Percentiles rank a stretch among this genome's conserved stretches.
Evolutionary conservation across 2,888 invertebrate species (phyloP).

Genomic region (Pandemis heparana): DNA sequence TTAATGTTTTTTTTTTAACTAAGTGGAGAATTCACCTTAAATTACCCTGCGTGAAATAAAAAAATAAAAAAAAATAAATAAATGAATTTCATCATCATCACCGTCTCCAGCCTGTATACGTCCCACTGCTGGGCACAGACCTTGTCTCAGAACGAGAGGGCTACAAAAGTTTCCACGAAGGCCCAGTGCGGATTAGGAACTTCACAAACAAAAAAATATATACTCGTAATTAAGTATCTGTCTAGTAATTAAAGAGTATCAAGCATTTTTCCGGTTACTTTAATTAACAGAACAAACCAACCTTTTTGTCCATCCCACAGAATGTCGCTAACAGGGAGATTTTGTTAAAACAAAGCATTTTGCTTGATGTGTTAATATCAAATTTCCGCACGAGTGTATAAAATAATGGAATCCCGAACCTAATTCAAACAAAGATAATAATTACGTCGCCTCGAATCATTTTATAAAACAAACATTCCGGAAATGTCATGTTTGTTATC

Average conservation of each 20-base stretch:
- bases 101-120: too few species aligned
- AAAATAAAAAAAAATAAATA: too few species aligned
- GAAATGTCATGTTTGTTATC: constrained; percentile 17
- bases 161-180: too few species aligned
- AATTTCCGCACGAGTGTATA: background rate
- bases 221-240: too few species aligned
- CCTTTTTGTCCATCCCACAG: background rate
- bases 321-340: background rate
- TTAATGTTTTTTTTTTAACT: too few species aligned
- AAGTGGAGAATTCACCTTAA: too few species aligned
- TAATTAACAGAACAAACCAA: constrained; percentile 1
- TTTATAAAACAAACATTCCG: constrained; percentile 22
- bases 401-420: constrained; percentile 6
- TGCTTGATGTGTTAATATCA: background rate
- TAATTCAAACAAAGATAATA: constrained; percentile 26
- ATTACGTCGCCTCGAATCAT: constrained; percentile 14
- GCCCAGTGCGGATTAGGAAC: too few species aligned
- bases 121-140: too few species aligned
- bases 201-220: too few species aligned
- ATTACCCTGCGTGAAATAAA: too few species aligned
- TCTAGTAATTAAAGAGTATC: background rate
- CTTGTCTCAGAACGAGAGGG: too few species aligned
- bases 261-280: background rate
- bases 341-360: constrained; percentile 6
- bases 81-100: too few species aligned